phyloP scores from a whole-genome alignment of 2,888 invertebrate species.

The Mylabris sibirica region DNA sequence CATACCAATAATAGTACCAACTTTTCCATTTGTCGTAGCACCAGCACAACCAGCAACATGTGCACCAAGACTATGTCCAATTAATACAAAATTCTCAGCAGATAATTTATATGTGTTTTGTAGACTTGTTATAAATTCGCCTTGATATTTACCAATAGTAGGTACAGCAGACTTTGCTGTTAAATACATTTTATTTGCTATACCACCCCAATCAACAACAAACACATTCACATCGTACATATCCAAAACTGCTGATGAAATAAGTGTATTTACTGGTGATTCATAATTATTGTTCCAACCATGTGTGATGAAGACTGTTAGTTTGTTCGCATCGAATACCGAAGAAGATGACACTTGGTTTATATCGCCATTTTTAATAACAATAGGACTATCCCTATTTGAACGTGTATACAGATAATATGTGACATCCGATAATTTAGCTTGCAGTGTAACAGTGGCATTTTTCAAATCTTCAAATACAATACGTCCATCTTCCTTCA shows the following conservation, averaged over 20 bases:
- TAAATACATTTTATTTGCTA: slow-evolving; percentile 43
- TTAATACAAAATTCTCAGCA: slow-evolving; percentile 40
- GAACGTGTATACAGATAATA: slow-evolving; percentile 43
- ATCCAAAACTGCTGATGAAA: slow-evolving; percentile 43
- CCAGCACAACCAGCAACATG: slow-evolving; percentile 52
- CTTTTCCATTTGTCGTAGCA: slow-evolving; percentile 34
- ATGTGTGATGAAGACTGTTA: slow-evolving; percentile 51
- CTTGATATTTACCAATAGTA: slow-evolving; percentile 43
- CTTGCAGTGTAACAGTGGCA: slow-evolving; percentile 18
- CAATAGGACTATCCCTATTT: slow-evolving; percentile 30
- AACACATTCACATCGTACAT: slow-evolving; percentile 52
- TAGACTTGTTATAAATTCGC: slow-evolving; percentile 45
- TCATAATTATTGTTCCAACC: slow-evolving; percentile 51
- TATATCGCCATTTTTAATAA: slow-evolving; percentile 31
- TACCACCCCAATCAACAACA: slow-evolving; percentile 51
- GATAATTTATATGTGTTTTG: slow-evolving; percentile 38
- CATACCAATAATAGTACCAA: slow-evolving; percentile 52
- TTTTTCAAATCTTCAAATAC: slow-evolving; percentile 21
- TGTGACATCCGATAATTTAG: slow-evolving; percentile 39
- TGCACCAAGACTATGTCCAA: slow-evolving; percentile 52
- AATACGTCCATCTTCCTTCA: slow-evolving; percentile 14
- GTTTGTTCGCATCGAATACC: slow-evolving; percentile 36
- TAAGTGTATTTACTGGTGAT: slow-evolving; percentile 42
- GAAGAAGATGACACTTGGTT: slow-evolving; percentile 26
- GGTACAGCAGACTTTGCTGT: slow-evolving; percentile 40